phyloP scores from a whole-genome alignment of 2,888 invertebrate genomes.

The Pegoplata infirma region DNA sequence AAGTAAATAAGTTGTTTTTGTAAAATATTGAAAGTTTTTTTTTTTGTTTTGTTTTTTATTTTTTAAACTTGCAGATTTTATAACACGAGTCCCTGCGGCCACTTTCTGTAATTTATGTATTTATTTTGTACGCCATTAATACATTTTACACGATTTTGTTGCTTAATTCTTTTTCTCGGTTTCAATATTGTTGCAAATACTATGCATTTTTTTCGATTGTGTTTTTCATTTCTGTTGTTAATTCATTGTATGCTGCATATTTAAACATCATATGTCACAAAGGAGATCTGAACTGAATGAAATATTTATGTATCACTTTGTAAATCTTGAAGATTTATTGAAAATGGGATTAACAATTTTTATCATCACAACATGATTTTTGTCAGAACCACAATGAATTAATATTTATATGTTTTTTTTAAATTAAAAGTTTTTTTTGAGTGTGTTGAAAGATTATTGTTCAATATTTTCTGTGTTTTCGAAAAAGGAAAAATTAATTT shows the following conservation, averaged over 20 bases:
- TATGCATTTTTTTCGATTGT: background rate
- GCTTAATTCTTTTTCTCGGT: background rate
- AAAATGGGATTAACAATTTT: background rate
- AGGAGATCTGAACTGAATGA: constrained; percentile 10
- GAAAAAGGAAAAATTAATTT: too few relatives aligned
- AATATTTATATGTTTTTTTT: too few relatives aligned
- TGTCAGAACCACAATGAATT: background rate
- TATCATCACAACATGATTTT: background rate
- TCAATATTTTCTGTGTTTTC: too few relatives aligned
- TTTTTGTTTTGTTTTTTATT: background rate
- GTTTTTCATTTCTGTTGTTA: too few relatives aligned
- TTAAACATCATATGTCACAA: constrained; percentile 12
- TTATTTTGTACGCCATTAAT: constrained; percentile 30
- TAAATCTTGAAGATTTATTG: constrained; percentile 25
- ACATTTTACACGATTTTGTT: constrained; percentile 20
- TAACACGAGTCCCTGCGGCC: constrained; percentile 37
- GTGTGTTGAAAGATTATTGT: background rate
- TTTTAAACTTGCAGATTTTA: constrained; percentile 42
- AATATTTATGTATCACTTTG: constrained; percentile 14
- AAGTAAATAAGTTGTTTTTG: background rate
- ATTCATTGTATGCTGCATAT: constrained; percentile 8
- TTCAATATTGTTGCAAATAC: too few relatives aligned
- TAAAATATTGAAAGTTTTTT: constrained; percentile 5
- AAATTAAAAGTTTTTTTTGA: background rate
- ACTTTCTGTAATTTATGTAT: constrained; percentile 47